Evolutionary conservation across 2,113 vertebrate genomes (phyloP).

Genomic region (Takifugu flavidus): DNA sequence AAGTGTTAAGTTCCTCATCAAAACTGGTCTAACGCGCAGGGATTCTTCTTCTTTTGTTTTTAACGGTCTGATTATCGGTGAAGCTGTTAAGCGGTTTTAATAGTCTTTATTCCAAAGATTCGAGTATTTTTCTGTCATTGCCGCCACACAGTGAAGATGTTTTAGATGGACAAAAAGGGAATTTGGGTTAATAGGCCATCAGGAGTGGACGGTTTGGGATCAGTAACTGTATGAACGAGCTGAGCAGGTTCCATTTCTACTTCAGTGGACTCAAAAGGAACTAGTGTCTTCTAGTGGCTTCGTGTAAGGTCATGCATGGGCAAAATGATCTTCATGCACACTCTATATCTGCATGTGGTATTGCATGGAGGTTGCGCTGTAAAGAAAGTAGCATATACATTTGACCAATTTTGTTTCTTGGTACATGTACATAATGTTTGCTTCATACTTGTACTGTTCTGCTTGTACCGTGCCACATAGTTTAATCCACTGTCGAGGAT

Average conservation of each 20-base stretch:
- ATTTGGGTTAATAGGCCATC: neutral
- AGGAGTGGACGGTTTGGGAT: neutral
- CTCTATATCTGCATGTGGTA: conserved; percentile 65
- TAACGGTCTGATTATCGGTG: conserved; percentile 9
- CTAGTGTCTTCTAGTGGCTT: neutral
- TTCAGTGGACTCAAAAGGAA: conserved; percentile 12
- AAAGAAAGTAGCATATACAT: conserved; percentile 48
- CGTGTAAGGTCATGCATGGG: conserved; percentile 44
- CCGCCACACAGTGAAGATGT: neutral
- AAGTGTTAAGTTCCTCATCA: neutral
- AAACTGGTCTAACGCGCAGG: neutral
- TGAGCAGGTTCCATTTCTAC: neutral
- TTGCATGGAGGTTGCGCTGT: conserved; percentile 67
- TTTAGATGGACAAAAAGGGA: neutral
- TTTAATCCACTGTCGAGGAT: conserved; percentile 40
- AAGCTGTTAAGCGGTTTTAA: conserved; percentile 9
- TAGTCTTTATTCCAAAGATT: neutral
- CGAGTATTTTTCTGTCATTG: no score
- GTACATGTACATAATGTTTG: conserved; percentile 62
- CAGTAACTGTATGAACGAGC: neutral
- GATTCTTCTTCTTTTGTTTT: neutral
- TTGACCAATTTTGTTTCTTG: conserved; percentile 27
- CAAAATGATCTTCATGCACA: conserved; percentile 48
- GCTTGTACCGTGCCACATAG: conserved; percentile 54
- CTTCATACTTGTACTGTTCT: conserved; percentile 35